Evolutionary conservation across 2,113 vertebrate species (phyloP).

Genomic region (Collichthys lucidus): DNA sequence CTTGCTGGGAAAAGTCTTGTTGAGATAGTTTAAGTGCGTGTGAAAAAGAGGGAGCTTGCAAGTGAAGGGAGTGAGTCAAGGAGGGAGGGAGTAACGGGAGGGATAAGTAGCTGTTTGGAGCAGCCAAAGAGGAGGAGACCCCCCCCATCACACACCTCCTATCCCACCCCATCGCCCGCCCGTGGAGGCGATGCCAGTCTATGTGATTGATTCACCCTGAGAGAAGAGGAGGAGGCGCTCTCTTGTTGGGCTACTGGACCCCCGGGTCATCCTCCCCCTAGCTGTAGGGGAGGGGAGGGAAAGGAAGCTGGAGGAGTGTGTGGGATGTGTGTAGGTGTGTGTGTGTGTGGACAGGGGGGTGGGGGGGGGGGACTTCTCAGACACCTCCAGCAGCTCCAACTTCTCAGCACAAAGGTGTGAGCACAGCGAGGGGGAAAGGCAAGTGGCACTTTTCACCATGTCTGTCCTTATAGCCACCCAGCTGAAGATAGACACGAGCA

Average conservation of each 20-base stretch:
- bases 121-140: slow-evolving; percentile 31
- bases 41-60: slow-evolving; percentile 19
- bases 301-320: not conserved
- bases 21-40: slow-evolving; percentile 43
- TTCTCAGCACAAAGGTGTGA: slow-evolving; percentile 71
- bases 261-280: slow-evolving; percentile 65
- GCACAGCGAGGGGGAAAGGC: slow-evolving; percentile 45
- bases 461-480: slow-evolving; percentile 84
- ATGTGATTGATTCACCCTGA: slow-evolving; percentile 75
- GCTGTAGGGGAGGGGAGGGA: slow-evolving; percentile 48
- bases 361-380: slow-evolving; percentile 48
- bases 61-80: not conserved
- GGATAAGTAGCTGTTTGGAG: slow-evolving; percentile 65
- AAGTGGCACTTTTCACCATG: slow-evolving; percentile 66
- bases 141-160: not conserved
- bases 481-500: slow-evolving; percentile 80
- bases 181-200: slow-evolving; percentile 51
- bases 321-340: not conserved
- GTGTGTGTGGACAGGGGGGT: not conserved
- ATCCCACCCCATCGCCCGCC: slow-evolving; percentile 18
- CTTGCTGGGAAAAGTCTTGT: slow-evolving; percentile 43
- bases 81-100: slow-evolving; percentile 29
- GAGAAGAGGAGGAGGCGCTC: slow-evolving; percentile 66
- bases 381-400: slow-evolving; percentile 69
- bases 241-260: slow-evolving; percentile 62